phyloP scores from a whole-genome alignment of 2,888 invertebrate genomes.

The Polydrusus tereticollis region DNA sequence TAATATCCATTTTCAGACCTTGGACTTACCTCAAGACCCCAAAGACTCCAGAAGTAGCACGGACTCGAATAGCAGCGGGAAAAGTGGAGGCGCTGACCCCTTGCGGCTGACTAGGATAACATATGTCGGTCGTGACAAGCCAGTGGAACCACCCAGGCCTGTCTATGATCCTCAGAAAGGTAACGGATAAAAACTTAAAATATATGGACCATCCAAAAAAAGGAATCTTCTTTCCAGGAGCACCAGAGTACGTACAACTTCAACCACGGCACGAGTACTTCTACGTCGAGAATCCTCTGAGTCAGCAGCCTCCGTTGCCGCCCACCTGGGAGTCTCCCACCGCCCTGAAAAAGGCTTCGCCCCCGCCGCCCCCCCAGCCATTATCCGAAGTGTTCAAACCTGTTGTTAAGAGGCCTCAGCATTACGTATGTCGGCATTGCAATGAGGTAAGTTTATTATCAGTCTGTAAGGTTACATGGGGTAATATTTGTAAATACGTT shows the following conservation, averaged over 20 bases:
- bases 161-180: constrained; percentile 61
- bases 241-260: constrained; percentile 79
- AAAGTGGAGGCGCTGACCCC: constrained; percentile 66
- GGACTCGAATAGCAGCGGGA: constrained; percentile 68
- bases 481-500: background rate
- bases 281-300: constrained; percentile 77
- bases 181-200: background rate
- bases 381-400: constrained; percentile 59
- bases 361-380: constrained; percentile 68
- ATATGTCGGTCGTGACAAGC: constrained; percentile 70
- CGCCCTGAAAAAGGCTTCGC: constrained; percentile 73
- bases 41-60: constrained; percentile 84
- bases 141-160: constrained; percentile 62
- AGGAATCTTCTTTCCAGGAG: constrained; percentile 4
- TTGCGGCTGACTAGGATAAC: constrained; percentile 70
- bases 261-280: constrained; percentile 89
- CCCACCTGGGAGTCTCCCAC: constrained; percentile 70
- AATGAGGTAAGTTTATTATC: constrained; percentile 70
- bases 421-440: constrained; percentile 76
- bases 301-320: constrained; percentile 55
- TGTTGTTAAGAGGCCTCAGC: constrained; percentile 49
- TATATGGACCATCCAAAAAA: too few relatives aligned
- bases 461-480: too few relatives aligned
- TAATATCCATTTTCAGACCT: constrained; percentile 73
- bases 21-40: constrained; percentile 86